Conservation (phyloP, 2,113 vertebrate genomes). For the Ptychochromis oligacanthus region DNA sequence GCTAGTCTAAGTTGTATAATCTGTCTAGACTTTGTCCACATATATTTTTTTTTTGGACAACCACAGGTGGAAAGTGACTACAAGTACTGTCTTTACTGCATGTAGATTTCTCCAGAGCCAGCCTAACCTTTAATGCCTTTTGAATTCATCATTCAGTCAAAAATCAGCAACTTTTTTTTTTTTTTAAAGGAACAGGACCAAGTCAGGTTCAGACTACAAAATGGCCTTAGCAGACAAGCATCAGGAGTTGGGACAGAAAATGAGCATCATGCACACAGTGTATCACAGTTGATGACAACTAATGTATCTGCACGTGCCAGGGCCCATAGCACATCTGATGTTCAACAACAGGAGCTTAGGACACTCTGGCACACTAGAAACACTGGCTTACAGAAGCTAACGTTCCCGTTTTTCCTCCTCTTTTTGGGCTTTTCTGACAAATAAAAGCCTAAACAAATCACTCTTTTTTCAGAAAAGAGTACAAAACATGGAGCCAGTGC, state of each 20-base stretch:
- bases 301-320: too few species aligned
- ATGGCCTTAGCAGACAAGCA: neutral
- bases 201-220: neutral
- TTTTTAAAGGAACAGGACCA: neutral
- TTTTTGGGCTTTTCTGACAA: too few species aligned
- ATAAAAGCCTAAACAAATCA: too few species aligned
- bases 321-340: too few species aligned
- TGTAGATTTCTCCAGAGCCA: neutral
- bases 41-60: neutral
- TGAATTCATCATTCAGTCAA: neutral
- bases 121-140: neutral
- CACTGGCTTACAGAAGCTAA: too few species aligned
- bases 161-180: neutral
- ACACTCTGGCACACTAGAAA: too few species aligned
- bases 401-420: too few species aligned
- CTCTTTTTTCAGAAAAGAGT: too few species aligned
- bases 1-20: conserved; percentile 39
- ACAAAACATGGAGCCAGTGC: too few species aligned
- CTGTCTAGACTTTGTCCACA: conserved; percentile 14
- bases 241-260: neutral
- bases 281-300: too few species aligned
- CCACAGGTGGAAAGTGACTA: conserved; percentile 37
- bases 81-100: neutral
- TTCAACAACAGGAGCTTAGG: too few species aligned
- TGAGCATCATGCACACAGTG: neutral